Base-by-base conservation (phyloP, 1,140 invertebrate genomes). In the Leptinotarsa defecta region DNA sequence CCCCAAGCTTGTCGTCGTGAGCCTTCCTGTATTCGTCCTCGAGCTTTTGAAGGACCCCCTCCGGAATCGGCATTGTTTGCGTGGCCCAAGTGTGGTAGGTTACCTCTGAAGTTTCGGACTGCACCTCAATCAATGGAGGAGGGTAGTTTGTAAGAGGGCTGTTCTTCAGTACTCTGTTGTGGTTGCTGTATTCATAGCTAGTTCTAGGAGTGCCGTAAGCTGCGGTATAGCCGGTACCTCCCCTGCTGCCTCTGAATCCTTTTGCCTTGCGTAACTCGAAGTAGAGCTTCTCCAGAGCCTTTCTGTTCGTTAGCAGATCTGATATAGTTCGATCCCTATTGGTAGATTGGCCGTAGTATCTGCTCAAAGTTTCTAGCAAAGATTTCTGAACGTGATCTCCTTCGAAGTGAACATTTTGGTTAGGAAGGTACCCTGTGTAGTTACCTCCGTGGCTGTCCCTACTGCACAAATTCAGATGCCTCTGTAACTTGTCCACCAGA, bases 251-350 rank as follows among this genome's bases (percentile, higher is more conserved):
- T 43, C 90, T 85, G 80, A 93, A 93, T 0, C 90, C 89, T 79
- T 91, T 89, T 4, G 92, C 89, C 81, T 92, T 91, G 76, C 92
- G 87, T 63, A 93, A 84, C 81, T 93, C 91, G 80, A 92, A 92
- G 80, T 93, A 93, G 3, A 93, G 84, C 80, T 90, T 92, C 84
- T 92, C 91, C 71, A 93, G 85, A 2, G 92, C 86, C 81, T 91
- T 92, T 71, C 91, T 87, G 83, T 93, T 91, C 3, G 91, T 92
- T 49, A 93, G 83, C 24, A 93, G 87, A 81, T 92, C 91, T 71
- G 91, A 91, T 79, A 94, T 91, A 13, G 92, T 88, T 83, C 89
- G 90, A 75, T 93, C 89, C 69, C 91, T 86, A 76, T 90, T 92
- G 0, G 89, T 86, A 4, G 89, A 90, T 63, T 90, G 89, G 73